phyloP scores from a whole-genome alignment of 2,888 invertebrate genomes.

The Lysandra bellargus region DNA sequence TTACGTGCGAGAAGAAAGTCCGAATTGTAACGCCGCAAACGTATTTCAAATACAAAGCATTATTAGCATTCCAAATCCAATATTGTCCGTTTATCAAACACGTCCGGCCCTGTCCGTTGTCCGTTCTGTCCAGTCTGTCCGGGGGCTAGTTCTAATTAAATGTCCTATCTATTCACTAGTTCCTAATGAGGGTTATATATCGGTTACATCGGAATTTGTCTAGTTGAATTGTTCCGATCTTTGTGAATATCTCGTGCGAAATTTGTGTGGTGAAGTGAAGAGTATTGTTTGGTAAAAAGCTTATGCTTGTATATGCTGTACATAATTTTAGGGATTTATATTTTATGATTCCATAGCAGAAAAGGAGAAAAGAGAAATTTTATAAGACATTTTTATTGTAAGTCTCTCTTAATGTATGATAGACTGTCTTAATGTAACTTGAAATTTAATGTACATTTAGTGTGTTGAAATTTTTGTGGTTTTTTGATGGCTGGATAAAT shows the following conservation, averaged over 20 bases:
- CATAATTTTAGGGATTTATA: too few relatives aligned
- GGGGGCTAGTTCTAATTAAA: constrained; percentile 47
- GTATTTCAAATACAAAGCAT: constrained; percentile 10
- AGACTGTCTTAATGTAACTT: too few relatives aligned
- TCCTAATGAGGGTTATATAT: constrained; percentile 39
- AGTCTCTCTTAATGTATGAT: too few relatives aligned
- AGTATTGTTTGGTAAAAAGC: not conserved
- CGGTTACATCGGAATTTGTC: constrained; percentile 6
- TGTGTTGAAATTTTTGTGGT: too few relatives aligned
- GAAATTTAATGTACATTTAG: too few relatives aligned
- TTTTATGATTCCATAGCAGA: too few relatives aligned
- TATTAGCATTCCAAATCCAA: constrained; percentile 31
- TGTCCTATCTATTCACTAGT: constrained; percentile 40
- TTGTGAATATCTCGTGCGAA: not conserved
- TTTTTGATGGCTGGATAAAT: too few relatives aligned
- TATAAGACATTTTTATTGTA: too few relatives aligned
- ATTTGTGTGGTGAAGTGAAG: not conserved
- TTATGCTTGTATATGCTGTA: too few relatives aligned
- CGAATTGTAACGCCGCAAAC: not conserved
- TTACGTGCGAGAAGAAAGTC: not conserved
- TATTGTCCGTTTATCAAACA: constrained; percentile 36
- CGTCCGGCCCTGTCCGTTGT: constrained; percentile 43
- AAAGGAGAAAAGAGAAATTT: too few relatives aligned
- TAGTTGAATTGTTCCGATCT: constrained; percentile 10
- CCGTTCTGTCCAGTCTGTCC: constrained; percentile 36